Evolutionary conservation across 1,140 invertebrate species (phyloP).

Genomic region (Ephestia elutella): DNA sequence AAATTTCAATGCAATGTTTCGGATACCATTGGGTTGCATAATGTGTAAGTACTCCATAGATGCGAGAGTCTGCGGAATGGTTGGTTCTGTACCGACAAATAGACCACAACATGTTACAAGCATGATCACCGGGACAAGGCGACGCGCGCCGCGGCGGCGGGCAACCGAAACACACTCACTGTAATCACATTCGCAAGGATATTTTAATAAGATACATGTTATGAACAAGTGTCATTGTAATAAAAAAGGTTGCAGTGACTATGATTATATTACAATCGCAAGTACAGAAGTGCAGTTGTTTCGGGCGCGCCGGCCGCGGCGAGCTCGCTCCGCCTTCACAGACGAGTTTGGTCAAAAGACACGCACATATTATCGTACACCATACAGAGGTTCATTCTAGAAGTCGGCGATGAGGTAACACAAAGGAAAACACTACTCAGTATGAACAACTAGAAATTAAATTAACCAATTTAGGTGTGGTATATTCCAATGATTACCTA

Average conservation of each 20-base stretch:
- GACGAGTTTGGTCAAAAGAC: slow-evolving; percentile 21
- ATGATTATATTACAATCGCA: not conserved
- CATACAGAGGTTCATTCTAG: slow-evolving; percentile 42
- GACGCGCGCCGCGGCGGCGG: slow-evolving; percentile 9
- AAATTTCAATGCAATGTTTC: slow-evolving; percentile 53
- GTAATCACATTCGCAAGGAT: not conserved
- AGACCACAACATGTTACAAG: slow-evolving; percentile 67
- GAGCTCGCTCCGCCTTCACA: slow-evolving; percentile 6
- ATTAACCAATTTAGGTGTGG: slow-evolving; percentile 43
- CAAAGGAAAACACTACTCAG: slow-evolving; percentile 54
- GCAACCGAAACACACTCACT: not conserved
- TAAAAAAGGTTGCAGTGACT: not conserved
- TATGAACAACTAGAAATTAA: slow-evolving; percentile 55
- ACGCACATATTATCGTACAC: slow-evolving; percentile 36
- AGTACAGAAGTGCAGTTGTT: not conserved
- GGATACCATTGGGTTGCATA: slow-evolving; percentile 70
- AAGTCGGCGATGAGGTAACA: slow-evolving; percentile 41
- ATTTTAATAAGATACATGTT: not conserved
- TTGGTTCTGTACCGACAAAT: slow-evolving; percentile 71
- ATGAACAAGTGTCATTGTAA: not conserved
- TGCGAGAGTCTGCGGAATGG: slow-evolving; percentile 68
- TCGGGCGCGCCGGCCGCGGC: slow-evolving; percentile 2
- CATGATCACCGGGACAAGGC: slow-evolving; percentile 30
- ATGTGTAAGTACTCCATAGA: slow-evolving; percentile 73
- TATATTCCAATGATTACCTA: slow-evolving; percentile 70